Conservation (phyloP, 2,888 invertebrate species). For the Parasteatoda lunata region DNA sequence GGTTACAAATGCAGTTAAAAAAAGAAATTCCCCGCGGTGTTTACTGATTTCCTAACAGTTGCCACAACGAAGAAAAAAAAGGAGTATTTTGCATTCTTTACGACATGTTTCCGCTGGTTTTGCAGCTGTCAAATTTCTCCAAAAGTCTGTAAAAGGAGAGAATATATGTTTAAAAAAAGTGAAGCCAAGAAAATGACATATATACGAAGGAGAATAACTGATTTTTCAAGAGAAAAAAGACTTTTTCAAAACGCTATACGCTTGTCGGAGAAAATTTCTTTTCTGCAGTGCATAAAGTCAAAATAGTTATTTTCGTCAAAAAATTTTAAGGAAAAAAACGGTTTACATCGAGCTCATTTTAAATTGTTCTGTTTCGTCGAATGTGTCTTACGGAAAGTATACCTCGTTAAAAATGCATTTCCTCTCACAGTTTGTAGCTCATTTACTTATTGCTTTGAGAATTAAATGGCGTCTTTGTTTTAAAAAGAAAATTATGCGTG, state of each 20-base stretch:
- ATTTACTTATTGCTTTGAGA: conserved; percentile 23
- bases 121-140: conserved; percentile 38
- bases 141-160: not conserved
- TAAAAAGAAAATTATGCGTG: not conserved
- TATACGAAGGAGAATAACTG: conserved; percentile 27
- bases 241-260: conserved; percentile 24
- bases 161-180: conserved; percentile 24
- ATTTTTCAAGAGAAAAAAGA: conserved; percentile 19
- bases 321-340: not conserved
- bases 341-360: not conserved
- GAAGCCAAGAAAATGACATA: conserved; percentile 7
- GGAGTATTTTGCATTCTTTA: conserved; percentile 41
- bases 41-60: conserved; percentile 43
- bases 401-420: conserved; percentile 28
- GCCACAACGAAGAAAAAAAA: not conserved
- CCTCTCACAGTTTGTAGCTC: conserved; percentile 21
- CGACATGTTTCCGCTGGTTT: conserved; percentile 11
- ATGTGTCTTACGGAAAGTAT: not conserved
- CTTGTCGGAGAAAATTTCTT: conserved; percentile 17
- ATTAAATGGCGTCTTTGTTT: conserved; percentile 20
- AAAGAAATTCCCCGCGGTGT: conserved; percentile 5
- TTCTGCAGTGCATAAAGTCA: not conserved
- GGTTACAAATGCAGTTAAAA: not conserved
- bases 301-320: not conserved
- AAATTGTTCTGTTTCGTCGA: conserved; percentile 7